These are phyloP conservation scores for Clavelina lepadiformis DNA, from an alignment of 23 tunicate species.

Conservation along the genomic window DNA sequence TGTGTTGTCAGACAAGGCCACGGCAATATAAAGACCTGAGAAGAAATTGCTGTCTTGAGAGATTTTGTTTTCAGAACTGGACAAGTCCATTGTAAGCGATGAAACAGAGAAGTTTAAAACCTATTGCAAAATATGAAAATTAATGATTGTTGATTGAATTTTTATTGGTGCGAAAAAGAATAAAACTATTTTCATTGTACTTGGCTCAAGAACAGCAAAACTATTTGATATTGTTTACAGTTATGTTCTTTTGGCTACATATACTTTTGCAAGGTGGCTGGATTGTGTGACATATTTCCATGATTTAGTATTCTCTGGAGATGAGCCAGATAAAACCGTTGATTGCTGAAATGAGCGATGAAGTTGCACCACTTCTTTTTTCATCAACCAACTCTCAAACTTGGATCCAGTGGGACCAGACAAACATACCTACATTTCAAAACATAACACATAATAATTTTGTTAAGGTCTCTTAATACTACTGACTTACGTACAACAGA, in stretches of 20 bases:
- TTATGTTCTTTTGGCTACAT: not conserved
- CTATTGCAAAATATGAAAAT: not conserved
- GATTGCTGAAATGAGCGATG: conserved; percentile 42
- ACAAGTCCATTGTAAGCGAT: conserved; percentile 19
- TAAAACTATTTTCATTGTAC: not conserved
- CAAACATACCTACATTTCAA: conserved; percentile 49
- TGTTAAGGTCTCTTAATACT: no score
- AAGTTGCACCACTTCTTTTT: conserved; percentile 23
- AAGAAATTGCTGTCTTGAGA: conserved; percentile 36
- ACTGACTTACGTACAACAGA: no score
- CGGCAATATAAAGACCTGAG: conserved; percentile 54
- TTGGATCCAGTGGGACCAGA: conserved; percentile 52
- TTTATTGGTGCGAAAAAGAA: not conserved
- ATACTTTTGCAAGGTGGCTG: conserved; percentile 29
- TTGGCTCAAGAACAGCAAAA: no score
- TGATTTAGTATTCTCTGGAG: conserved; percentile 11
- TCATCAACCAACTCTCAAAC: conserved; percentile 68
- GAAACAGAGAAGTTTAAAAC: conserved; percentile 49
- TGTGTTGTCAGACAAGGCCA: conserved; percentile 68
- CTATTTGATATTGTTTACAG: no score
- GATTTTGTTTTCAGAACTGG: conserved; percentile 4
- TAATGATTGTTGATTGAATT: not conserved
- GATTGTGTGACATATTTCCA: conserved; percentile 65
- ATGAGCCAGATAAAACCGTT: not conserved
- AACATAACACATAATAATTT: no score